Percentiles rank a stretch among this genome's conserved stretches.
These are phyloP conservation scores for Mesoclemmys tuberculata DNA, from an alignment of 2,113 vertebrate genomes.

Conservation along the genomic window DNA sequence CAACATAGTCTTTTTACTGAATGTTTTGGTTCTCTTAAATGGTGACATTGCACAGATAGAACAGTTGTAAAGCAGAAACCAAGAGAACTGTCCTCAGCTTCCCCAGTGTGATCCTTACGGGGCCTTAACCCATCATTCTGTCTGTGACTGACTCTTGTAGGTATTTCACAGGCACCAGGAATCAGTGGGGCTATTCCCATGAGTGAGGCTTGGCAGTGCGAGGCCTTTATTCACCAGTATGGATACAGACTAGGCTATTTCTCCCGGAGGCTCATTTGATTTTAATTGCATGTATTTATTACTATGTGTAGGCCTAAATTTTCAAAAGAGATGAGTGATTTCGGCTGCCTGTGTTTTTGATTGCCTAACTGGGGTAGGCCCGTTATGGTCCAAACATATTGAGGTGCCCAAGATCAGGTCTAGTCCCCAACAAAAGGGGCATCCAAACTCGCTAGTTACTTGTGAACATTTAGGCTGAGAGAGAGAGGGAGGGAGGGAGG, in stretches of 20 bases:
- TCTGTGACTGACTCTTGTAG: background rate
- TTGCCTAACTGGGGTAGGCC: background rate
- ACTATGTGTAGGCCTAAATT: background rate
- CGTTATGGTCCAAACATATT: background rate
- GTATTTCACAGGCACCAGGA: background rate
- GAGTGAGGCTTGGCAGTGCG: background rate
- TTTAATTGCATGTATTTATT: background rate
- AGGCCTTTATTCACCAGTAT: background rate
- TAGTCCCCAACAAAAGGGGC: background rate
- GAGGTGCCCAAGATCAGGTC: conserved; percentile 15
- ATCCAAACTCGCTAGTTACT: conserved; percentile 36
- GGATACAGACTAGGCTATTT: background rate
- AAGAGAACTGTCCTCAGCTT: background rate
- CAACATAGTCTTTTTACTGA: background rate
- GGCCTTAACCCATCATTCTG: background rate
- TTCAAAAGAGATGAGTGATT: background rate
- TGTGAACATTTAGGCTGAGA: conserved; percentile 10
- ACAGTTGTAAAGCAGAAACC: background rate
- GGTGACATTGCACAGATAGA: background rate
- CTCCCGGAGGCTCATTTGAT: background rate
- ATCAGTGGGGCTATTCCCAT: rapidly evolving
- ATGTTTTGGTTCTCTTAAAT: background rate
- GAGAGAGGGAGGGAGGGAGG: too few species aligned
- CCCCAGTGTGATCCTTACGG: background rate
- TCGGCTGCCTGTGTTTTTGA: background rate